A percentile compares a stretch with the other conserved stretches of the same genome.
Evolutionary conservation across 1,140 invertebrate species (phyloP).

Genomic region (Bombus ignitus): DNA sequence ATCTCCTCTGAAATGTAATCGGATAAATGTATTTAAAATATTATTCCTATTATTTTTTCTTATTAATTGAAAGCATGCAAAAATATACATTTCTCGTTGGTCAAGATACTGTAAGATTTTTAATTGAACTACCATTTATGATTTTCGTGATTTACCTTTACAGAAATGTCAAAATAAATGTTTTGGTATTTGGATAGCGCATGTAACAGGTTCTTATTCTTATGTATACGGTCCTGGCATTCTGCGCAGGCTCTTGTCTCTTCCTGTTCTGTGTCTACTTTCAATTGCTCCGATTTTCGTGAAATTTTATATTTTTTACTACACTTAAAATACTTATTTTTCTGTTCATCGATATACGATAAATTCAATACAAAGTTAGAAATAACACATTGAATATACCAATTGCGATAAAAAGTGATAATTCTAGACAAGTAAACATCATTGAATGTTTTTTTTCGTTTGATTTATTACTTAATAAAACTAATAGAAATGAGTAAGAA

Average conservation of each 20-base stretch:
- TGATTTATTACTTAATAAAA: not conserved
- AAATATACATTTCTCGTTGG: not conserved
- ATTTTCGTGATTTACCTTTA: not conserved
- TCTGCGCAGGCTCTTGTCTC: constrained; percentile 52
- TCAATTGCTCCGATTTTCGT: constrained; percentile 44
- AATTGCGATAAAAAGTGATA: not conserved
- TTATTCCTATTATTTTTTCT: not conserved
- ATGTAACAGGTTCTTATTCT: constrained; percentile 8
- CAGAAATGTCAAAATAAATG: not conserved
- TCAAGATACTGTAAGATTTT: not conserved
- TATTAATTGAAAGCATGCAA: not conserved
- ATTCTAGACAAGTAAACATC: not conserved
- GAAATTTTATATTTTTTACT: constrained; percentile 21
- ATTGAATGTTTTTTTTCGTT: not conserved
- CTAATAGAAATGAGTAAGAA: not conserved
- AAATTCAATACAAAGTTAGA: not conserved
- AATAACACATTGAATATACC: not conserved
- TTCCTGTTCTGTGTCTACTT: constrained; percentile 50
- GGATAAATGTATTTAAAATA: not conserved
- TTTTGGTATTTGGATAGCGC: not conserved
- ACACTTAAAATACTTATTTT: not conserved
- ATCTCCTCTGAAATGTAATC: not conserved
- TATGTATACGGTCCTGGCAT: constrained; percentile 43
- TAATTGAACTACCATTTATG: not conserved
- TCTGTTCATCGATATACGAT: not conserved